A percentile compares a stretch with the other conserved stretches of the same genome.
Evolutionary conservation across 2,113 vertebrate genomes (phyloP).

Genomic region (Malaclemys terrapin): DNA sequence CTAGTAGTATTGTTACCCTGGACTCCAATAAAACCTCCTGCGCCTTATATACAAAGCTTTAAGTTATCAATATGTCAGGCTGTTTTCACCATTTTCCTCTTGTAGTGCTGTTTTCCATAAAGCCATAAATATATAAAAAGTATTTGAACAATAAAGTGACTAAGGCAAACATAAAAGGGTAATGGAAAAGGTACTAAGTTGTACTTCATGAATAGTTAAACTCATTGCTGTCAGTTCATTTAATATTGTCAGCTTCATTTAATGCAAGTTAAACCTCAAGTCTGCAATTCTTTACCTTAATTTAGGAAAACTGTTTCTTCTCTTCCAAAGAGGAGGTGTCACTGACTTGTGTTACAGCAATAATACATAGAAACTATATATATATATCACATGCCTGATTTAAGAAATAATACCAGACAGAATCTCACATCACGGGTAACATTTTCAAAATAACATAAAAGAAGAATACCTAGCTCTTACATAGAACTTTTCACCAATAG

Average conservation of each 20-base stretch:
- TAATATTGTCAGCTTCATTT: not conserved
- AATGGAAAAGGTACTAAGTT: not conserved
- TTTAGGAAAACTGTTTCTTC: not conserved
- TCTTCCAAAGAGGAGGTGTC: not conserved
- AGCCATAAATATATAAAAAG: not conserved
- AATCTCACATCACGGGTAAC: rapidly evolving
- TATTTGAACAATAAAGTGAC: not conserved
- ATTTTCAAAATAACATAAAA: not conserved
- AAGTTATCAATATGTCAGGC: not conserved
- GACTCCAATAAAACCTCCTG: not conserved
- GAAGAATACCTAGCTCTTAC: not conserved
- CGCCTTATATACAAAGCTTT: not conserved
- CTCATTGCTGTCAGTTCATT: not conserved
- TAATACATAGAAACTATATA: not conserved
- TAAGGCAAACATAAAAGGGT: not conserved
- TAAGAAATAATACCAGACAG: not conserved
- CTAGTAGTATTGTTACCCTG: not conserved
- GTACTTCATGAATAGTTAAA: not conserved
- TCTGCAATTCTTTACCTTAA: not conserved
- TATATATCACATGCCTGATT: not conserved
- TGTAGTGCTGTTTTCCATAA: not conserved
- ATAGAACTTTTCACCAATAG: not conserved
- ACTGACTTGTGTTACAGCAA: not conserved
- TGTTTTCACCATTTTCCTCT: not conserved
- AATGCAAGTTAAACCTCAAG: not conserved